Conservation (phyloP, 2,888 invertebrate species). For the Tinea pellionella region DNA sequence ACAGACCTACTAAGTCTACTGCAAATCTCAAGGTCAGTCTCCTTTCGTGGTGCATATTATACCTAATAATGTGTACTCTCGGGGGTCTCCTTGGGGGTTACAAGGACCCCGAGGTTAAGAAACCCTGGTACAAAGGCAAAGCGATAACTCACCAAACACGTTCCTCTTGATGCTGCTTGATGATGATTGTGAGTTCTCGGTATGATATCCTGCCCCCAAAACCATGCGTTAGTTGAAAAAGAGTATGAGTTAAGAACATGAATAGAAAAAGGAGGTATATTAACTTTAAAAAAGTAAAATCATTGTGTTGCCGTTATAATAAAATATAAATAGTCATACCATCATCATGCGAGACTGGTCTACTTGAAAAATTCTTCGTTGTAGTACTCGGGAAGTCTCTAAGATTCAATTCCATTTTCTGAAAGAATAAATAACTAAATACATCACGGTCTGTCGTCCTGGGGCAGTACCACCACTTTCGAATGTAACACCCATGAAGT, state of each 20-base stretch:
- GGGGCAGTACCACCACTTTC: too few relatives aligned
- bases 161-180: constrained; percentile 31
- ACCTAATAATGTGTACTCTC: too few relatives aligned
- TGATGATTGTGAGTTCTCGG: constrained; percentile 56
- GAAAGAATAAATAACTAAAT: constrained; percentile 16
- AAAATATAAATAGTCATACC: constrained; percentile 27
- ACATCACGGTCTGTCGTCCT: too few relatives aligned
- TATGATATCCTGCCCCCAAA: constrained; percentile 61
- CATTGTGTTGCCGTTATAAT: too few relatives aligned
- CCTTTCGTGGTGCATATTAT: too few relatives aligned
- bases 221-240: constrained; percentile 50
- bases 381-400: constrained; percentile 26
- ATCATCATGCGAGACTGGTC: constrained; percentile 48
- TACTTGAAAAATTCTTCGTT: constrained; percentile 21
- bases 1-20: too few relatives aligned
- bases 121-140: background rate
- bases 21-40: too few relatives aligned
- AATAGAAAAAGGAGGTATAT: background rate
- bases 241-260: constrained; percentile 5
- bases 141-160: constrained; percentile 30
- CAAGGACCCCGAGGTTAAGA: too few relatives aligned
- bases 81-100: too few relatives aligned
- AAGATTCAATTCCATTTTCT: constrained; percentile 44
- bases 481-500: too few relatives aligned
- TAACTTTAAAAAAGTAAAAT: too few relatives aligned